phyloP scores from a whole-genome alignment of 2,113 vertebrate genomes.

The Apaloderma vittatum region DNA sequence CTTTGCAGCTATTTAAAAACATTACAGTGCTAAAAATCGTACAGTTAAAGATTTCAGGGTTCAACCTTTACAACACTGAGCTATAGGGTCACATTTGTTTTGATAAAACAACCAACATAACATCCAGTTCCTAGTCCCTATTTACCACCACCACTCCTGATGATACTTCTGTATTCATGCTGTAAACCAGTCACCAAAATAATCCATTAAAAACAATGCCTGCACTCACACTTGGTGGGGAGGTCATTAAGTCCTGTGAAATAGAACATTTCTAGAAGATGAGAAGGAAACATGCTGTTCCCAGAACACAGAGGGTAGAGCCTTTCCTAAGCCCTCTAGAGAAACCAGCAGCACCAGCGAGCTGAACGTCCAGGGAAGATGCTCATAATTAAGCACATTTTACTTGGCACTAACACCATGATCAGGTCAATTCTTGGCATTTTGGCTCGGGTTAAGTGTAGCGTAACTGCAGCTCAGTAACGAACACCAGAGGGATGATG shows the following conservation, averaged over 20 bases:
- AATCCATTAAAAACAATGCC: background rate
- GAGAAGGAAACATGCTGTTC: background rate
- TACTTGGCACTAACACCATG: background rate
- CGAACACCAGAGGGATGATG: background rate
- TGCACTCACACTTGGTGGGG: background rate
- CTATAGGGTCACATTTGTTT: background rate
- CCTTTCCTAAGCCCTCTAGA: background rate
- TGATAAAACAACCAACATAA: background rate
- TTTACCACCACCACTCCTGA: background rate
- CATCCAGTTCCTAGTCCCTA: background rate
- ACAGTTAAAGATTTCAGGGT: background rate
- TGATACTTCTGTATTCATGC: background rate
- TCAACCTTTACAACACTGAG: background rate
- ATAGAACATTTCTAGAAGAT: background rate
- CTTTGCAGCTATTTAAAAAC: background rate
- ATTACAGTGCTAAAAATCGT: background rate
- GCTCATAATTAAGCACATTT: background rate
- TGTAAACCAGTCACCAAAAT: background rate
- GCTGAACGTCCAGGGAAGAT: background rate
- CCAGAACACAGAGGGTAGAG: background rate
- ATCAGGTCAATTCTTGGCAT: background rate
- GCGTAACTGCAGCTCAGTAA: background rate
- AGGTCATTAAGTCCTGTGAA: background rate
- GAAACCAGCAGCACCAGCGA: background rate
- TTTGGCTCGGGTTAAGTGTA: background rate